Evolutionary conservation across 2,888 invertebrate species (phyloP).

Genomic region (Graphium colonna): DNA sequence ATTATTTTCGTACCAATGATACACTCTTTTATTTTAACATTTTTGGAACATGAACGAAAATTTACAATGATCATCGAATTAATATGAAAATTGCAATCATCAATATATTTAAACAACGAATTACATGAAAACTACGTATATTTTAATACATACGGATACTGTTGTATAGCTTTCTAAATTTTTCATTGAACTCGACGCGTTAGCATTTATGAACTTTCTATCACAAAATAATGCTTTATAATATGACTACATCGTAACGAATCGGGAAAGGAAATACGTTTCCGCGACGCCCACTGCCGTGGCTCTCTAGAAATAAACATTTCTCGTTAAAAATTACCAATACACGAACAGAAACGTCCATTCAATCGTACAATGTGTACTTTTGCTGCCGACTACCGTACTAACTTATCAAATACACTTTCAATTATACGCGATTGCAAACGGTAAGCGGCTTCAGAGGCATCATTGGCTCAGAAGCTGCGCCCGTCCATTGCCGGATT

Average conservation of each 20-base stretch:
- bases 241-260: constrained; percentile 7
- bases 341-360: background rate
- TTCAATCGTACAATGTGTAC: background rate
- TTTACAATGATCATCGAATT: no score
- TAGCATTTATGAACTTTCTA: constrained; percentile 12
- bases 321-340: constrained; percentile 11
- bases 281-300: constrained; percentile 14
- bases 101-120: no score
- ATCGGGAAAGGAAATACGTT: constrained; percentile 16
- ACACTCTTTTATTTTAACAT: no score
- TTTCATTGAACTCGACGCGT: background rate
- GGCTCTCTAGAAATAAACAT: constrained; percentile 6
- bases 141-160: constrained; percentile 13
- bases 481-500: constrained; percentile 13
- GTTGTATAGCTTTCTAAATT: background rate
- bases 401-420: constrained; percentile 10
- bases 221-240: constrained; percentile 6
- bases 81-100: no score
- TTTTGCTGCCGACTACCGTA: constrained; percentile 1
- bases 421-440: constrained; percentile 14
- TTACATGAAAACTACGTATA: no score
- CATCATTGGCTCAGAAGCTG: background rate
- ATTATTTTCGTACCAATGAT: no score
- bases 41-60: no score
- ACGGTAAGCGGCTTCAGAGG: constrained; percentile 4